These are phyloP conservation scores for Synergus umbraculus DNA, from an alignment of 2,888 invertebrate species.

Conservation along the genomic window DNA sequence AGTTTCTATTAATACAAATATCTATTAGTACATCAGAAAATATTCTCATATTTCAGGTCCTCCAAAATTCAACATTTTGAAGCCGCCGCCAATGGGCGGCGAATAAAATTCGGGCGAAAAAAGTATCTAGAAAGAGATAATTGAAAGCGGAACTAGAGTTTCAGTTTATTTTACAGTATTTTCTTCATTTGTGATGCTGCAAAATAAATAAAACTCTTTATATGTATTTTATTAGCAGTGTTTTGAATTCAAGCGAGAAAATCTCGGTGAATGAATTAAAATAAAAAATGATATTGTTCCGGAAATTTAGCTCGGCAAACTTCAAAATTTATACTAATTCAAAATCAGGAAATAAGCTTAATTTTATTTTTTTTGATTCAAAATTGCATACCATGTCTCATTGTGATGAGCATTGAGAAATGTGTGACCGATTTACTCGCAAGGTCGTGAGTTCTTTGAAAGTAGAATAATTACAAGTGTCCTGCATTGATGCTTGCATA, in stretches of 20 bases:
- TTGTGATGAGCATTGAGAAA: neutral
- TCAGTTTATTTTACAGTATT: neutral
- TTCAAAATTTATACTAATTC: no score
- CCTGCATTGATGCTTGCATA: neutral
- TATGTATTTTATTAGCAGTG: neutral
- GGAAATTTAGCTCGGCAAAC: no score
- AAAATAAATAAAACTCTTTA: neutral
- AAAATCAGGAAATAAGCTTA: no score
- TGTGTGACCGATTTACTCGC: constrained; percentile 7
- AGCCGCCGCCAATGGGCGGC: no score
- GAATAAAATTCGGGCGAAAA: constrained; percentile 6
- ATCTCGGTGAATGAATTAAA: neutral
- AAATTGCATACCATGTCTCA: neutral
- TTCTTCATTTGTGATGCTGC: neutral
- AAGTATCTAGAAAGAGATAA: constrained; percentile 14
- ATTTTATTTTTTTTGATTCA: neutral
- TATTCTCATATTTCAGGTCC: no score
- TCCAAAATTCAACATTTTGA: no score
- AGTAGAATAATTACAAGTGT: constrained; percentile 23
- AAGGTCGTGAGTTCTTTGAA: constrained; percentile 23
- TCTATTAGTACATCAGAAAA: no score
- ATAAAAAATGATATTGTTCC: no score
- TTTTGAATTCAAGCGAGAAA: neutral
- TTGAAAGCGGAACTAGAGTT: constrained; percentile 20
- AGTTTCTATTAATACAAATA: no score